Conservation (phyloP, 2,888 invertebrate species). For the Meloe dianella region DNA sequence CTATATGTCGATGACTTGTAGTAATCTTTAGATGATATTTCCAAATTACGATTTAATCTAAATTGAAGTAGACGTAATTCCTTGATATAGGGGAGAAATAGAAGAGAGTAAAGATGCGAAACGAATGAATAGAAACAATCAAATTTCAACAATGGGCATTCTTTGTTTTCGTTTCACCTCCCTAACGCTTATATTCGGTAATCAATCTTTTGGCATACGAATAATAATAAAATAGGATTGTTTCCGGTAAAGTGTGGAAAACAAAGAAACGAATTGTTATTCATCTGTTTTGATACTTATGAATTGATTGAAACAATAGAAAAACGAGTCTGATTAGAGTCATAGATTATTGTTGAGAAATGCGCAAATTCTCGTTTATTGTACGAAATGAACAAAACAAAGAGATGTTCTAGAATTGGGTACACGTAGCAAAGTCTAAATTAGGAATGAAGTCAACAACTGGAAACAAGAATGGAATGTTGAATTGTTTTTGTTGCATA, state of each 20-base stretch:
- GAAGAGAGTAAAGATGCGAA: background rate
- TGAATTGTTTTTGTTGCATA: background rate
- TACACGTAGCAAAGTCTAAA: background rate
- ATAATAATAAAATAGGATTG: background rate
- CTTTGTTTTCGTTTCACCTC: background rate
- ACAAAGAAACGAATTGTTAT: background rate
- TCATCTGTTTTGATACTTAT: too few relatives aligned
- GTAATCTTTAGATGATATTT: conserved; percentile 2
- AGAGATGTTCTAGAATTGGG: background rate
- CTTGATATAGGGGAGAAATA: background rate
- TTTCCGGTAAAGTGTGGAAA: background rate
- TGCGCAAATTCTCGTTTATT: background rate
- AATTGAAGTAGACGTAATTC: background rate
- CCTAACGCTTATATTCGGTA: background rate
- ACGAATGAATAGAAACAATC: background rate
- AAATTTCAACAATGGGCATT: background rate
- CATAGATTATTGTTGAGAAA: background rate
- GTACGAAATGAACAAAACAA: background rate
- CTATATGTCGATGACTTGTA: background rate
- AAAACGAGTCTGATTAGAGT: too few relatives aligned
- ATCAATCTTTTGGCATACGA: background rate
- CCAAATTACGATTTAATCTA: background rate
- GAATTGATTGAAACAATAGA: too few relatives aligned
- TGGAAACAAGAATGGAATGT: conserved; percentile 3
- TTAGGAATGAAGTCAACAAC: background rate